Evolutionary conservation across 2,888 invertebrate species (phyloP).

Genomic region (Hydrotaea diabolus): DNA sequence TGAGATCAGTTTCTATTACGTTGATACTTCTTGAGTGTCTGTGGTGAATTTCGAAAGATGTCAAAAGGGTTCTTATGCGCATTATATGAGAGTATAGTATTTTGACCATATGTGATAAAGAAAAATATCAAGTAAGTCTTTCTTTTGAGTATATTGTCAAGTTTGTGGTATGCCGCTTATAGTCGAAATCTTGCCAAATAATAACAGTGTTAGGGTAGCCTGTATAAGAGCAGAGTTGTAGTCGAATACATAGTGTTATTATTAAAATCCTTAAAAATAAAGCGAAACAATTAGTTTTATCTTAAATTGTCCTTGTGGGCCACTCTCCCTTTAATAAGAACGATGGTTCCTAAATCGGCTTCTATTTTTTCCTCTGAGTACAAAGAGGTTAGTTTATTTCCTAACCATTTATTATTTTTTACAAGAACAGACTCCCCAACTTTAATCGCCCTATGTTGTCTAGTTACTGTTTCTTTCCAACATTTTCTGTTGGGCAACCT

Average conservation of each 20-base stretch:
- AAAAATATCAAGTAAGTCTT: too few relatives aligned
- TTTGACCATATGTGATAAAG: slow-evolving; percentile 37
- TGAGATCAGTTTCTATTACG: slow-evolving; percentile 31
- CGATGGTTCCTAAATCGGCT: slow-evolving; percentile 14
- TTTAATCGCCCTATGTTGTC: not conserved
- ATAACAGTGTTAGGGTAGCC: slow-evolving; percentile 23
- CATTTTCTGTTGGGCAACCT: not conserved
- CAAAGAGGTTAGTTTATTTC: slow-evolving; percentile 33
- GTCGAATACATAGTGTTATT: not conserved
- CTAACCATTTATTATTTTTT: slow-evolving; percentile 34
- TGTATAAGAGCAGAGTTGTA: not conserved
- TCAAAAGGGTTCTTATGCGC: slow-evolving; percentile 23
- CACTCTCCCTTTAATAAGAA: slow-evolving; percentile 6
- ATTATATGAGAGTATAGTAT: slow-evolving; percentile 30
- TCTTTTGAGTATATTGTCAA: too few relatives aligned
- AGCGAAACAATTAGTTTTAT: not conserved
- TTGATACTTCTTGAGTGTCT: slow-evolving; percentile 38
- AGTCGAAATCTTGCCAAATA: slow-evolving; percentile 38
- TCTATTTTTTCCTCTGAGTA: slow-evolving; percentile 23
- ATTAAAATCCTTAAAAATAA: not conserved
- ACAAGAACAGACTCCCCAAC: slow-evolving; percentile 17
- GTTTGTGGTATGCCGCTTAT: slow-evolving; percentile 38
- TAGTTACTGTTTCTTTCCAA: slow-evolving; percentile 9
- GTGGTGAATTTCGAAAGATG: slow-evolving; percentile 26
- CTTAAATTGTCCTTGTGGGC: not conserved